phyloP scores from a whole-genome alignment of 2,113 vertebrate genomes.

The Corythornis madagascariensis region DNA sequence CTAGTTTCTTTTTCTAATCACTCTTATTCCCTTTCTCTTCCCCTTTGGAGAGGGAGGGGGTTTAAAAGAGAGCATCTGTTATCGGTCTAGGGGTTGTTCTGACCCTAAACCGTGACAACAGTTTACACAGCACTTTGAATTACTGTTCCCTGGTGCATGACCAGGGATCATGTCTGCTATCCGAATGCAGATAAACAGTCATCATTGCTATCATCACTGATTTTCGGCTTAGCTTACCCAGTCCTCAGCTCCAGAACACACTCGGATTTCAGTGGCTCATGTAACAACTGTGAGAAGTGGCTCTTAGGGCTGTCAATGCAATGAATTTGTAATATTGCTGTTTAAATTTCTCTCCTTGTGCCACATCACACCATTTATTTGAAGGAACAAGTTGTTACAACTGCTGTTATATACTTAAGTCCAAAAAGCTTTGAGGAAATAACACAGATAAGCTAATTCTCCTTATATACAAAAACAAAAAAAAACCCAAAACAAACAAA shows the following conservation, averaged over 20 bases:
- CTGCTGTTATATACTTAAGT: neutral
- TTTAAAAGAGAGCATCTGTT: no score
- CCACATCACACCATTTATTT: neutral
- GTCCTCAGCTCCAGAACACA: neutral
- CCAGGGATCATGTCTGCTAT: neutral
- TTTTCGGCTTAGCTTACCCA: constrained; percentile 14
- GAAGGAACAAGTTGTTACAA: neutral
- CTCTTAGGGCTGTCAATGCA: neutral
- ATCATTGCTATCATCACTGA: neutral
- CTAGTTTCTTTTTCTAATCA: no score
- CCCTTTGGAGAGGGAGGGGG: no score
- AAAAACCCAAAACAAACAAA: neutral
- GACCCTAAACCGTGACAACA: no score
- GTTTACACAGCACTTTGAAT: neutral
- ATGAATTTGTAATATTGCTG: neutral
- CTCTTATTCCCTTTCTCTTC: no score
- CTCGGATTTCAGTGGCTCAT: rapidly evolving
- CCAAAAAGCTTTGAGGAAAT: constrained; percentile 10
- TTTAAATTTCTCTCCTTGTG: neutral
- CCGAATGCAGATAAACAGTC: neutral
- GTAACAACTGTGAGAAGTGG: neutral
- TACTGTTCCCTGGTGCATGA: neutral
- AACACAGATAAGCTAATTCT: neutral
- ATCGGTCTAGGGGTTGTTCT: no score
- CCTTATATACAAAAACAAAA: neutral